Evolutionary conservation across 1,140 invertebrate genomes (phyloP).

Genomic region (Venturia canescens): DNA sequence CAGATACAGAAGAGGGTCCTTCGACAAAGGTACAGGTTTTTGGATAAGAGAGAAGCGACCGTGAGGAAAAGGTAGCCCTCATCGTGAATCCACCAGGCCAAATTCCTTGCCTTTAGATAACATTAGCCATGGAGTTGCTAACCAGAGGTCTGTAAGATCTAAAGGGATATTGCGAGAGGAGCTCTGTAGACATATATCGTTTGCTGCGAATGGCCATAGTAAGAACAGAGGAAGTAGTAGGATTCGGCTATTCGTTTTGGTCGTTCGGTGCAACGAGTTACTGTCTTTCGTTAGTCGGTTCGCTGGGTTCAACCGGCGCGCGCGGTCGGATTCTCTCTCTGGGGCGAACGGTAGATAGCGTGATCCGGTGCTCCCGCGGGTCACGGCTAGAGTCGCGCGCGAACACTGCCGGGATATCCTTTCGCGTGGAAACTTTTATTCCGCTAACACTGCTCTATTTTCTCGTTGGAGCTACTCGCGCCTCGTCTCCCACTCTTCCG

Average conservation of each 20-base stretch:
- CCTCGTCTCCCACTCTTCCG: not conserved
- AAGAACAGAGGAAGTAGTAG: not conserved
- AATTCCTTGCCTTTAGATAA: slow-evolving; percentile 40
- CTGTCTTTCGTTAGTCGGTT: slow-evolving; percentile 51
- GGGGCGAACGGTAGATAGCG: slow-evolving; percentile 8
- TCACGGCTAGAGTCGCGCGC: not conserved
- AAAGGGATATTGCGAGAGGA: slow-evolving; percentile 3
- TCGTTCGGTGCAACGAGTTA: slow-evolving; percentile 43
- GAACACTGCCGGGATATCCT: slow-evolving; percentile 35
- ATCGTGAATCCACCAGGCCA: slow-evolving; percentile 36
- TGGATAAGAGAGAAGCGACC: not conserved
- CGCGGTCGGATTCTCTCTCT: slow-evolving; percentile 5
- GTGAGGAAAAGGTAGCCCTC: not conserved
- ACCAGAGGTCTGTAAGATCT: slow-evolving; percentile 5
- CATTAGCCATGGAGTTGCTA: not conserved
- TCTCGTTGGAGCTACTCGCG: slow-evolving; percentile 14
- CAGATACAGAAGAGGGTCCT: not conserved
- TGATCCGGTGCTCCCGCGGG: slow-evolving; percentile 8
- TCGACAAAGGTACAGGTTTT: not conserved
- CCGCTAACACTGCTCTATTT: slow-evolving; percentile 47
- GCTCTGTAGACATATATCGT: not conserved
- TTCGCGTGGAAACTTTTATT: slow-evolving; percentile 52
- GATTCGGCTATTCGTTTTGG: slow-evolving; percentile 39
- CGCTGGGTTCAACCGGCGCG: slow-evolving; percentile 29
- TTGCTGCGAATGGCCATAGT: slow-evolving; percentile 4